Conservation (phyloP, 2,113 vertebrate species). For the Nerophis lumbriciformis region DNA sequence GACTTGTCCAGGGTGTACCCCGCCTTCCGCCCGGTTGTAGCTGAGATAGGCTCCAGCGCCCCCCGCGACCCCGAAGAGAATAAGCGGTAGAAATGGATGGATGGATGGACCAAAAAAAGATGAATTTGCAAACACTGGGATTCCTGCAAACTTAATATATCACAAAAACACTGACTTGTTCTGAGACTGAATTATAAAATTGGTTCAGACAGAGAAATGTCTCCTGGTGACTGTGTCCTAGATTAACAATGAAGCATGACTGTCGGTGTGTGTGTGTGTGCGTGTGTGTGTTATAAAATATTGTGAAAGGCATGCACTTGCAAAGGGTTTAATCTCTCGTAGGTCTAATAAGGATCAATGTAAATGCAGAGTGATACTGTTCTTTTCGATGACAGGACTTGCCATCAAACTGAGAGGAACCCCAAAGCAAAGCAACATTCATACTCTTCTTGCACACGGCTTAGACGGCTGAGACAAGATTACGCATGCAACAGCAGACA, state of each 20-base stretch:
- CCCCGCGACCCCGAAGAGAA: too few relatives aligned
- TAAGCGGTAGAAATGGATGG: too few relatives aligned
- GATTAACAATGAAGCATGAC: slow-evolving; percentile 43
- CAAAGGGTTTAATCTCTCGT: slow-evolving; percentile 54
- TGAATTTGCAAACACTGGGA: slow-evolving; percentile 4
- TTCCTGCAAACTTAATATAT: slow-evolving; percentile 20
- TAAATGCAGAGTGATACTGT: slow-evolving; percentile 67
- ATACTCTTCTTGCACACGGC: slow-evolving; percentile 24
- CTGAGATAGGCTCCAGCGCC: too few relatives aligned
- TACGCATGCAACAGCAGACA: slow-evolving; percentile 40
- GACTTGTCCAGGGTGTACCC: too few relatives aligned
- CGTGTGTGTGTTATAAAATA: slow-evolving; percentile 3
- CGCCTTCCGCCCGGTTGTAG: too few relatives aligned
- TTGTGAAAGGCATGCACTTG: slow-evolving; percentile 34
- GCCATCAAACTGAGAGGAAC: slow-evolving; percentile 57
- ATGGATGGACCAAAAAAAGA: too few relatives aligned
- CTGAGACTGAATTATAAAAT: slow-evolving; percentile 24
- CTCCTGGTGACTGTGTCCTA: slow-evolving; percentile 35
- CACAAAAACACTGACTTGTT: slow-evolving; percentile 16
- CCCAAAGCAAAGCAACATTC: slow-evolving; percentile 39
- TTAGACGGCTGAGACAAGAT: slow-evolving; percentile 28
- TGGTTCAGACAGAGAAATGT: slow-evolving; percentile 31
- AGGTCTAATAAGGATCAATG: slow-evolving; percentile 69
- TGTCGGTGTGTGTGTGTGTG: slow-evolving; percentile 9
- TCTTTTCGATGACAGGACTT: slow-evolving; percentile 56